A percentile compares a stretch with the other conserved stretches of the same genome.
Evolutionary conservation across 1,140 invertebrate species (phyloP).

Genomic region (Drosophila willistoni): DNA sequence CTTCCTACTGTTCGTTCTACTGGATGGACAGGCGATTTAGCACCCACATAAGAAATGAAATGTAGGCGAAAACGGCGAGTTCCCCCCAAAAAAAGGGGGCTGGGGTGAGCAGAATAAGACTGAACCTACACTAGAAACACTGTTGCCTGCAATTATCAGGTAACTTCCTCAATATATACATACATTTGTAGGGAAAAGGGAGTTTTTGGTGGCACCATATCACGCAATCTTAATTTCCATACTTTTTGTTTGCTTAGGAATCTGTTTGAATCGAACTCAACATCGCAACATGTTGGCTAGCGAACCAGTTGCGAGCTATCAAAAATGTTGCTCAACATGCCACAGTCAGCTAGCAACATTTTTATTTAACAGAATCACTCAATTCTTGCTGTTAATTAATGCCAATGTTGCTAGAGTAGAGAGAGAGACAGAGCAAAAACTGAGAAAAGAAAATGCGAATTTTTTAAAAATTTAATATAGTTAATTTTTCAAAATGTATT

Average conservation of each 20-base stretch:
- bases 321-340: not conserved
- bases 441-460: no score
- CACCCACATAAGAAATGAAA: constrained; percentile 52
- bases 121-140: constrained; percentile 14
- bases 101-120: not conserved
- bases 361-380: not conserved
- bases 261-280: constrained; percentile 3
- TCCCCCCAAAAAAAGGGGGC: no score
- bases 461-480: no score
- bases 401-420: not conserved
- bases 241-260: not conserved
- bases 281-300: not conserved
- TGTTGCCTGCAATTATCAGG: constrained; percentile 52
- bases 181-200: constrained; percentile 1
- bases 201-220: constrained; percentile 5
- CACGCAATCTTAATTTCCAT: no score
- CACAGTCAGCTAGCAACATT: not conserved
- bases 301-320: not conserved
- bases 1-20: constrained; percentile 21
- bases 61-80: not conserved
- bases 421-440: no score
- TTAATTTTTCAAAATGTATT: no score
- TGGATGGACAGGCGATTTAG: constrained; percentile 40
- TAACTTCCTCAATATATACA: constrained; percentile 35
- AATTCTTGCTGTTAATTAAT: not conserved